Conservation (phyloP, 2,888 invertebrate species). For the Coremacera marginata region DNA sequence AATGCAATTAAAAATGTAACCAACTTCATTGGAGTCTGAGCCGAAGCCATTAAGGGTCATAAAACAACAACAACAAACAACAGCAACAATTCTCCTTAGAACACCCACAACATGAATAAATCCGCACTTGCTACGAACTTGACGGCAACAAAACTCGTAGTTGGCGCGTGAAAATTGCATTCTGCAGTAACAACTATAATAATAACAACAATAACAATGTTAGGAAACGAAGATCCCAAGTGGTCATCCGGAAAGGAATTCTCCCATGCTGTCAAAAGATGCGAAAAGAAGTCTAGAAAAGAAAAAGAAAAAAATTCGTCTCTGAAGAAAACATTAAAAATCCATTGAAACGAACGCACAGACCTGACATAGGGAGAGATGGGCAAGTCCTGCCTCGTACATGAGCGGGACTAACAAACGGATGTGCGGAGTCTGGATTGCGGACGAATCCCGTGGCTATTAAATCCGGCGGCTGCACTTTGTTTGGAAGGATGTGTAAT, state of each 20-base stretch:
- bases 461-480: constrained; percentile 8
- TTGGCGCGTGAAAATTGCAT: constrained; percentile 35
- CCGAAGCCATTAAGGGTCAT: constrained; percentile 31
- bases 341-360: constrained; percentile 6
- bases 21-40: constrained; percentile 26
- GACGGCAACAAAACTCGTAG: constrained; percentile 18
- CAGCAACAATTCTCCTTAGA: neutral
- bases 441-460: constrained; percentile 18
- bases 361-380: neutral
- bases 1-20: constrained; percentile 34
- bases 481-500: constrained; percentile 22
- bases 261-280: constrained; percentile 22
- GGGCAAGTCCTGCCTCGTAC: neutral
- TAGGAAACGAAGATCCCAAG: constrained; percentile 10
- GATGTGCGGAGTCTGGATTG: neutral
- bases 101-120: constrained; percentile 16
- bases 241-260: constrained; percentile 25
- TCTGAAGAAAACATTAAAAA: constrained; percentile 32
- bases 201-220: constrained; percentile 6
- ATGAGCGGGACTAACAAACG: neutral
- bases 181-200: constrained; percentile 1
- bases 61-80: constrained; percentile 12
- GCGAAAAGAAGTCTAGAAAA: neutral
- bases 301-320: constrained; percentile 12
- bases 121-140: constrained; percentile 1